A percentile compares a stretch with the other conserved stretches of the same genome.
Conservation (phyloP, 2,797 vertebrate genomes). For the Pyrocephalus nanus region DNA sequence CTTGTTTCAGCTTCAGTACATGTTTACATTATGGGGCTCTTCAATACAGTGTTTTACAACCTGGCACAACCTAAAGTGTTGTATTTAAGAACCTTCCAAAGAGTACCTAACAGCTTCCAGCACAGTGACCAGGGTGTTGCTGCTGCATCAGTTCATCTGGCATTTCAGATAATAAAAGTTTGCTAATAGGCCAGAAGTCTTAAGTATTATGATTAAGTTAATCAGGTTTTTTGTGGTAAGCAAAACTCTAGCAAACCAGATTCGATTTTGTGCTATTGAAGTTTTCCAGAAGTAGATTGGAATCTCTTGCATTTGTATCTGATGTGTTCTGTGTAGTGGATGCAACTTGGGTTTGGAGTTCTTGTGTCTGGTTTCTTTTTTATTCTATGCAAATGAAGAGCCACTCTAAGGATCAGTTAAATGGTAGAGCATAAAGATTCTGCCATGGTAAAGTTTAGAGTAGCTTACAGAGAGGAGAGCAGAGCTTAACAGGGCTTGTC, state of each 20-base stretch:
- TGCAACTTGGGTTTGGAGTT: not conserved
- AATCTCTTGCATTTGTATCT: not conserved
- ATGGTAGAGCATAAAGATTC: not conserved
- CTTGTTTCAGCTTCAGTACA: not conserved
- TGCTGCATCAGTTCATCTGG: not conserved
- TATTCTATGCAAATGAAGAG: not conserved
- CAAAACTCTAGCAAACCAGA: not conserved
- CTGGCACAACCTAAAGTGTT: accelerated
- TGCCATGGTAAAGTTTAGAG: not conserved
- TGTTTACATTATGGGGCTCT: not conserved
- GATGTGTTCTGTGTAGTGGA: not conserved
- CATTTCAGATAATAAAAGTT: not conserved
- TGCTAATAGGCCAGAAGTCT: not conserved
- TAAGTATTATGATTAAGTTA: not conserved
- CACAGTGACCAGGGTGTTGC: not conserved
- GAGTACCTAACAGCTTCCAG: not conserved
- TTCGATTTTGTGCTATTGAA: not conserved
- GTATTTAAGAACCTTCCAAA: not conserved
- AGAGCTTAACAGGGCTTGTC: not conserved
- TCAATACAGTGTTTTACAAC: not conserved
- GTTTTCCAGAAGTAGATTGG: not conserved
- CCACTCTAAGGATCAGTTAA: not conserved
- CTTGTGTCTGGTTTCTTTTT: not conserved
- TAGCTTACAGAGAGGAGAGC: not conserved
- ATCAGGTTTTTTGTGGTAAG: not conserved